Evolutionary conservation across 2,888 invertebrate species (phyloP), one percentile per base, ranked within the genome.

Genomic region (Rosalia funebris): DNA sequence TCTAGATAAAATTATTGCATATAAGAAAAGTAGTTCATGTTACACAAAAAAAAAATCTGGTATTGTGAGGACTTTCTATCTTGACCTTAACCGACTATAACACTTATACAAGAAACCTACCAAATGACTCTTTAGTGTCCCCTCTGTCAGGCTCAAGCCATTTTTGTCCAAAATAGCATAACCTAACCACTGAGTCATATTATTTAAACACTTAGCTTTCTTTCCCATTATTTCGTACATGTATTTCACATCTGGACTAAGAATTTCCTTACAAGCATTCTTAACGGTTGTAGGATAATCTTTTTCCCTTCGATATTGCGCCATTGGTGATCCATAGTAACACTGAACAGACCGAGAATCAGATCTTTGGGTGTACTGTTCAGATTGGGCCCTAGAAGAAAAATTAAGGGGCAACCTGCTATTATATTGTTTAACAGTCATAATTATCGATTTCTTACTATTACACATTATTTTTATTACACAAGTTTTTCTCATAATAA

Each of bases 181-280:
- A 16, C 77, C 79, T 14, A 82, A 66, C 46, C 75, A 72, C 14
- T 80, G 75, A 1, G 82, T 78, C 63, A 81, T 77, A 39, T 80
- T 78, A 70, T 83, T 80, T 46, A 86, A 64, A 44, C 81, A 75
- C 20, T 71, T 71, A n/a, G 81, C 81, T 68, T 82, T 82, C 19
- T 81, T 82, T 5, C 80, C 68, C 42, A 83, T 70, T 50, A 83
- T 82, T 73, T 86, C 84, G 71, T 84, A 85, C 86, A 87, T 86
- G 71, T 83, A 85, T 67, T 78, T 65, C 44, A 64, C 57, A 44
- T 73, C 66, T 2, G 59, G 9, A 11, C 61, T 56, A 11, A 69
- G 20, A 16, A 47, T 34, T 16, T 63, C 52, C 20, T 68, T 62
- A 32, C 56, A 60, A 12, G 56, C 44, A 48, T 63, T 60, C 36